Evolutionary conservation across 2,113 vertebrate species (phyloP).

Genomic region (Carassius auratus): DNA sequence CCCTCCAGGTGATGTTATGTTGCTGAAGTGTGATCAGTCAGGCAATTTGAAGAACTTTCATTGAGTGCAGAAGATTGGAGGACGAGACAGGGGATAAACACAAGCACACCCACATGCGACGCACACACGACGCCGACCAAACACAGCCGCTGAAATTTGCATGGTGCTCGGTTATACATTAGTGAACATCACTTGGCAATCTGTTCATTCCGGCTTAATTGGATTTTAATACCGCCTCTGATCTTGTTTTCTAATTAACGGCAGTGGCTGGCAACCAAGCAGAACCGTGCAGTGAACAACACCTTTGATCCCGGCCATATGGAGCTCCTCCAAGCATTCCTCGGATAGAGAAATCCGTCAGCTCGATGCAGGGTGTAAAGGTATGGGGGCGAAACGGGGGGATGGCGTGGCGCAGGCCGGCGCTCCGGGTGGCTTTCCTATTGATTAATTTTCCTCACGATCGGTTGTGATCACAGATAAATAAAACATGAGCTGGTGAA

Average conservation of each 20-base stretch:
- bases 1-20: constrained; percentile 50
- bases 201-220: constrained; percentile 99
- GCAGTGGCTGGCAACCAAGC: constrained; percentile 83
- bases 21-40: constrained; percentile 58
- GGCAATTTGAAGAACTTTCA: constrained; percentile 72
- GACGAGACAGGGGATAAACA: constrained; percentile 62
- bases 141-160: constrained; percentile 80
- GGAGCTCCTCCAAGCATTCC: constrained; percentile 80
- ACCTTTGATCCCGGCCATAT: constrained; percentile 84
- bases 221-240: constrained; percentile 99
- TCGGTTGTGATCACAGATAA: constrained; percentile 78
- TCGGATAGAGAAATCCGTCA: constrained; percentile 77
- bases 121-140: constrained; percentile 62
- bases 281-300: constrained; percentile 81
- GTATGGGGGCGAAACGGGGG: constrained; percentile 65
- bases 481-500: constrained; percentile 77
- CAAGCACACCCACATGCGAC: constrained; percentile 46
- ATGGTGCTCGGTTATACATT: constrained; percentile 95
- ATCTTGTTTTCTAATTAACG: constrained; percentile 96
- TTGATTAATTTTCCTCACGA: constrained; percentile 80
- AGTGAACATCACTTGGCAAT: constrained; percentile 99
- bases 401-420: constrained; percentile 42
- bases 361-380: constrained; percentile 75
- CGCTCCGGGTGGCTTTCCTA: constrained; percentile 70
- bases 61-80: constrained; percentile 61